A percentile compares a stretch with the other conserved stretches of the same genome.
Conservation (phyloP, 2,888 invertebrate species). For the Onchidella celtica region DNA sequence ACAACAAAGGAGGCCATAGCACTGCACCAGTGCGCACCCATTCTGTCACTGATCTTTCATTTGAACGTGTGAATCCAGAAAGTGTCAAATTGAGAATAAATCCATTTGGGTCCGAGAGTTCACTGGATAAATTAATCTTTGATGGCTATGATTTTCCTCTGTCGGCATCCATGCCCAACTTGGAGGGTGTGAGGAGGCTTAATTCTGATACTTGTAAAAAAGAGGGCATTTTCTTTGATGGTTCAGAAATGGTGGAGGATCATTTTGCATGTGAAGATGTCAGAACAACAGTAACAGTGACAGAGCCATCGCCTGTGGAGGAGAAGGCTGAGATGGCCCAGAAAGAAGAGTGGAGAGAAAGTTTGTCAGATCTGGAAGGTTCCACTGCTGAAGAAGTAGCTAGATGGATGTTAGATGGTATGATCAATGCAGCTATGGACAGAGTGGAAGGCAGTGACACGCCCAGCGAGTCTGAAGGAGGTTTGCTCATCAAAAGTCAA, state of each 20-base stretch:
- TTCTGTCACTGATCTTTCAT: conserved; percentile 81
- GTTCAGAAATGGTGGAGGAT: conserved; percentile 59
- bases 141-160: conserved; percentile 71
- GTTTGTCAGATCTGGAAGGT: not conserved
- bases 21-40: conserved; percentile 72
- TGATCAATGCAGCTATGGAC: conserved; percentile 19
- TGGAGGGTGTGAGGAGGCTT: conserved; percentile 71
- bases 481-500: not conserved
- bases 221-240: conserved; percentile 78
- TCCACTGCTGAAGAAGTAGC: conserved; percentile 26
- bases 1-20: conserved; percentile 67
- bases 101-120: conserved; percentile 82
- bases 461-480: conserved; percentile 9
- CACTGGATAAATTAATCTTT: conserved; percentile 73
- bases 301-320: not conserved
- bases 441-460: not conserved
- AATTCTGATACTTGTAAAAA: conserved; percentile 75
- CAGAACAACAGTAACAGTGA: not conserved
- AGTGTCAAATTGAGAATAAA: conserved; percentile 86
- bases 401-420: conserved; percentile 28
- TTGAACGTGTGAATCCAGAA: conserved; percentile 81
- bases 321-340: not conserved
- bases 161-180: conserved; percentile 59
- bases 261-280: conserved; percentile 13
- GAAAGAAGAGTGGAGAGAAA: not conserved